Conservation (phyloP, 2,113 vertebrate genomes). For the Neogale vison region DNA sequence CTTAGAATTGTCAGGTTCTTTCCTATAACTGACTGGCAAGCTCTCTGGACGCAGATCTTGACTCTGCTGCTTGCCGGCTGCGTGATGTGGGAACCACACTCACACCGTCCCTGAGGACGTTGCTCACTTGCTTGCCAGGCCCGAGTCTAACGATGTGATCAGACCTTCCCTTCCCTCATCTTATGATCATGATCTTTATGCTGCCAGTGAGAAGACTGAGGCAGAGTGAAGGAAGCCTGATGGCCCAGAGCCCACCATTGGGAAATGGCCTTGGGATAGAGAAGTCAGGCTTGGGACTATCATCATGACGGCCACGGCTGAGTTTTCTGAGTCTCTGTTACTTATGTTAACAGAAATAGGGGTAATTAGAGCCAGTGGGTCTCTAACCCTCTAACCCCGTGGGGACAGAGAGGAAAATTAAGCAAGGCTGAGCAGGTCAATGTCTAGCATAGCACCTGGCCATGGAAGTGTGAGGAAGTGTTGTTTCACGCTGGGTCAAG, state of each 20-base stretch:
- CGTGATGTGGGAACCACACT: background rate
- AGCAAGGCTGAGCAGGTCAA: background rate
- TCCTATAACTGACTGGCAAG: too few species aligned
- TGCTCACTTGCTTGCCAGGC: background rate
- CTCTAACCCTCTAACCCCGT: background rate
- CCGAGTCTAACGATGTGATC: fast-evolving
- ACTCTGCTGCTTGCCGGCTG: background rate
- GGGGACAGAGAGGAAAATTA: fast-evolving
- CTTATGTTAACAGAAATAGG: background rate
- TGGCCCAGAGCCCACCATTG: too few species aligned
- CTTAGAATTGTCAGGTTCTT: background rate
- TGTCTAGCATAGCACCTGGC: background rate
- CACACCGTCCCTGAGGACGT: fast-evolving
- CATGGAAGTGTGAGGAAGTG: fast-evolving
- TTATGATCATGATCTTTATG: background rate
- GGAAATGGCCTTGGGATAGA: background rate
- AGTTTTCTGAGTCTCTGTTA: background rate
- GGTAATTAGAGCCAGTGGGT: background rate
- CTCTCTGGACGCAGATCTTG: background rate
- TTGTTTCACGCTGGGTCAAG: fast-evolving
- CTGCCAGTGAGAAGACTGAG: background rate
- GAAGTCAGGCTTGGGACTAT: fast-evolving
- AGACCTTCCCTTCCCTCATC: fast-evolving
- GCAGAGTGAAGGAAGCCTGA: fast-evolving
- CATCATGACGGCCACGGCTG: background rate